Evolutionary conservation across 2,797 vertebrate genomes (phyloP).

Genomic region (Phyllotis vaccarum): DNA sequence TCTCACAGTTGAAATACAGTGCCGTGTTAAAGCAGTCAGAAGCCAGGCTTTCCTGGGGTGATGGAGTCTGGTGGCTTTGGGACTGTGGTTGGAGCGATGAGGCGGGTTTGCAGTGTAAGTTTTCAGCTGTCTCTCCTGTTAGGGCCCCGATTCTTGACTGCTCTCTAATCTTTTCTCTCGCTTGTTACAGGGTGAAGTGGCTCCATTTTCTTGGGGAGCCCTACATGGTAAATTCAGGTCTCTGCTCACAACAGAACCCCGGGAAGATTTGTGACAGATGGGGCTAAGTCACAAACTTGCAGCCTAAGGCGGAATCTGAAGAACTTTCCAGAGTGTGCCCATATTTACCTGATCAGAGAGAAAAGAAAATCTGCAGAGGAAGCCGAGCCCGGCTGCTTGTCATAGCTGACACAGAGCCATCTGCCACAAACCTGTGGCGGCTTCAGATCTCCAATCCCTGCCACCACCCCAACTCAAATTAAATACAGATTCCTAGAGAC

Average conservation of each 20-base stretch:
- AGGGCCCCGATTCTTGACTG: conserved; percentile 74
- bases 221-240: conserved; percentile 92
- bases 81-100: conserved; percentile 70
- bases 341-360: conserved; percentile 98
- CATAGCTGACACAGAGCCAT: conserved; percentile 97
- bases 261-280: conserved; percentile 98
- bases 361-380: conserved; percentile 94
- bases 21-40: too few species aligned
- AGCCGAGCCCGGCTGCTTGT: conserved; percentile 95
- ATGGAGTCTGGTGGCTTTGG: conserved; percentile 67
- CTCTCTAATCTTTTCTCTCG: conserved; percentile 81
- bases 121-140: conserved; percentile 69
- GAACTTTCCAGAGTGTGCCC: conserved; percentile 95
- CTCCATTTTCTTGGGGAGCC: conserved; percentile 93
- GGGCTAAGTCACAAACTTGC: conserved; percentile 97
- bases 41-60: conserved; percentile 70
- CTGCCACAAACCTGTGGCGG: conserved; percentile 98
- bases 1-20: conserved; percentile 60
- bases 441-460: conserved; percentile 92
- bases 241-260: conserved; percentile 93
- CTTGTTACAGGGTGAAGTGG: conserved; percentile 90
- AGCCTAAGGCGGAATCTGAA: conserved; percentile 93
- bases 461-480: conserved; percentile 92
- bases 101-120: conserved; percentile 60
- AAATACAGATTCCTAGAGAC: conserved; percentile 94